phyloP scores from a whole-genome alignment of 2,888 invertebrate genomes.

The Metellina segmentata region DNA sequence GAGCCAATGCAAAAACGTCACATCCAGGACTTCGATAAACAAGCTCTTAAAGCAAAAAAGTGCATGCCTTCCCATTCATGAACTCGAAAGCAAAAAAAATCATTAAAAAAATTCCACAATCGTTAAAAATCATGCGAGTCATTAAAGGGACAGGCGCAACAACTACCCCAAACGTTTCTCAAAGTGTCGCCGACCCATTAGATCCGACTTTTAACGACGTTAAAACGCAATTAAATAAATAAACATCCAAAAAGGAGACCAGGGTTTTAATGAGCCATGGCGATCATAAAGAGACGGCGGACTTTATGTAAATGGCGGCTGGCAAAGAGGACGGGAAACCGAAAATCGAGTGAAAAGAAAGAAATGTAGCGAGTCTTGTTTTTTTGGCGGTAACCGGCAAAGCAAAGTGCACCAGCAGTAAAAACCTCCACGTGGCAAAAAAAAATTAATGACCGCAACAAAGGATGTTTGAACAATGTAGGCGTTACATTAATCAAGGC shows the following conservation, averaged over 20 bases:
- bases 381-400: background rate
- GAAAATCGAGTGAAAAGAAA: slow-evolving; percentile 27
- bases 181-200: slow-evolving; percentile 54
- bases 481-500: too few species aligned
- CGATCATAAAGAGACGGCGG: slow-evolving; percentile 11
- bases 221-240: slow-evolving; percentile 63
- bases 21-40: slow-evolving; percentile 23
- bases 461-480: too few species aligned
- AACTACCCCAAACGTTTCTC: slow-evolving; percentile 18
- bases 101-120: background rate
- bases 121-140: slow-evolving; percentile 60
- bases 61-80: background rate
- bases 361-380: background rate
- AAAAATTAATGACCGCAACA: too few species aligned
- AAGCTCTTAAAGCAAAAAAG: slow-evolving; percentile 11
- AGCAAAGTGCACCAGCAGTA: too few species aligned
- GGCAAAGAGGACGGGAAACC: background rate
- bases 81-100: background rate
- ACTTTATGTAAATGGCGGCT: slow-evolving; percentile 26
- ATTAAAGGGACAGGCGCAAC: slow-evolving; percentile 61
- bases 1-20: slow-evolving; percentile 29
- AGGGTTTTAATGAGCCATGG: slow-evolving; percentile 57
- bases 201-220: slow-evolving; percentile 55
- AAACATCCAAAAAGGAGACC: slow-evolving; percentile 27
- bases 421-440: too few species aligned